Evolutionary conservation across 2,113 vertebrate genomes (phyloP), one percentile per base, ranked within the genome.

Genomic region (Lota lota): DNA sequence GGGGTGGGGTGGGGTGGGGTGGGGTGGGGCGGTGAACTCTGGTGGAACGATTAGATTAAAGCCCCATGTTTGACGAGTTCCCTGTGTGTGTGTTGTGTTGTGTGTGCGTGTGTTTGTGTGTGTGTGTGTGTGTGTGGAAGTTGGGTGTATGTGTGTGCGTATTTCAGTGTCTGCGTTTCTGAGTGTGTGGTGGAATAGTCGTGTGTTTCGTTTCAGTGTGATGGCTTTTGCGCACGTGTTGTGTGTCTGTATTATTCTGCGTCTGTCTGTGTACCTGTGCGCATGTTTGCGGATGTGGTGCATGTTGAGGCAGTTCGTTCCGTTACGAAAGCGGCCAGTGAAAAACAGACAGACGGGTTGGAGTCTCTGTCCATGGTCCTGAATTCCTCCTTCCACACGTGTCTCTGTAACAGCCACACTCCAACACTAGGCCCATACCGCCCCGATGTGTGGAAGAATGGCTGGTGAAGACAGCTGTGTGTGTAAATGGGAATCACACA

Each of bases 401-500:
- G 15, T 57, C 56, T 75, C 70, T 83, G 75, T 78, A 47, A 73
- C 68, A 66, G 73, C 61, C 47, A 67, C 80, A 83, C 81, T 88
- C 90, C 87, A 87, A 81, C 85, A 80, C 79, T 75, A 79, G 36
- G 7, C 40, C 40, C 12, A 7, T 33, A 33, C 12, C 6, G 1
- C 28, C 6, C 28, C 28, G 40, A 10, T 7, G 40, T 80, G 72
- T 79, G 83, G 28, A 5, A 28, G 28, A 3, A 28, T 3, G 78
- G 72, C 76, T 73, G 74, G 78, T 78, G 70, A 74, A 65, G 15
- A 79, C 79, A 76, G 70, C 68, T 68, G 73, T 47, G 40, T 68
- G 63, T 22, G 40, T 77, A 28, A 79, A 67, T 69, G 86, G 81
- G 80, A 79, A 80, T 82, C 79, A 80, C 79, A 70, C 73, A 18